Conservation (phyloP, 2,113 vertebrate genomes). For the Tachysurus vachellii region DNA sequence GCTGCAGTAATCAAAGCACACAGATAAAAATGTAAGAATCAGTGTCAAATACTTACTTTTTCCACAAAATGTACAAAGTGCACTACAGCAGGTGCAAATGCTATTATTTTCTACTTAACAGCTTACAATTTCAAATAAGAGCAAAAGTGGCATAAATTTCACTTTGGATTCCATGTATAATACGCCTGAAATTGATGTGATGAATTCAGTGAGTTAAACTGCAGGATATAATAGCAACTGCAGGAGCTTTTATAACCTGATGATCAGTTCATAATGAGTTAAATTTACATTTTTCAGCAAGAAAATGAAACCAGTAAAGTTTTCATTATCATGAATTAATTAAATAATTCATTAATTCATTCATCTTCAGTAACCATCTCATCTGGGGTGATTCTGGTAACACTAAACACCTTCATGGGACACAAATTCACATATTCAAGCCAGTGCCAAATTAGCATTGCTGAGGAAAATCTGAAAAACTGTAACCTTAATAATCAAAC, state of each 20-base stretch:
- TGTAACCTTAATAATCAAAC: neutral
- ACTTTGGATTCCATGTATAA: neutral
- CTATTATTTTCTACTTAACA: neutral
- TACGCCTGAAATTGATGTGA: neutral
- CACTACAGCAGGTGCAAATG: neutral
- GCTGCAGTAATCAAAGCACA: neutral
- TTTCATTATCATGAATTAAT: too few species aligned
- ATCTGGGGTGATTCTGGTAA: neutral
- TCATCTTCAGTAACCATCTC: neutral
- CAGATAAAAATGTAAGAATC: neutral
- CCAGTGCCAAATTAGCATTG: neutral
- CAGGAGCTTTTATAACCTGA: neutral
- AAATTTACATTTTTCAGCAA: neutral
- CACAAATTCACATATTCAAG: neutral
- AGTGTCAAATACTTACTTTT: neutral
- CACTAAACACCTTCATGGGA: neutral
- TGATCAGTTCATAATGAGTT: neutral
- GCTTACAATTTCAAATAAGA: neutral
- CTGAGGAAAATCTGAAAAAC: neutral
- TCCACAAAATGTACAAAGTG: neutral
- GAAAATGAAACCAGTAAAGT: too few species aligned
- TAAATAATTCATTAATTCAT: neutral
- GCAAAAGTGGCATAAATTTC: neutral
- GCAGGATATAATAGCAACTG: neutral
- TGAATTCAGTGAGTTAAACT: neutral